phyloP scores from a whole-genome alignment of 2,888 invertebrate genomes.

The Phengaris arion region DNA sequence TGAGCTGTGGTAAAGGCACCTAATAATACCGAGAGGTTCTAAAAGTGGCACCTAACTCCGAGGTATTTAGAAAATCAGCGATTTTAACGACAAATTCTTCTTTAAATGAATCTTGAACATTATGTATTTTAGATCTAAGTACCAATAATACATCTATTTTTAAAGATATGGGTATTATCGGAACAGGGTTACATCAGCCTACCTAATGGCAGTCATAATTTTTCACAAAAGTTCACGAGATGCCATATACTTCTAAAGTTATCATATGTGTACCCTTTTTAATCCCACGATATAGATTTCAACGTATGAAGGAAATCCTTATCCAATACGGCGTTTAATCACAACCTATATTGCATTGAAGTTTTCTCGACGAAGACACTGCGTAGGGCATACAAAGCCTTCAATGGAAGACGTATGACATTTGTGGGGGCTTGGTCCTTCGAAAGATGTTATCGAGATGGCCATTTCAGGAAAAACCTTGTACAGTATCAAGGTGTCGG shows the following conservation, averaged over 20 bases:
- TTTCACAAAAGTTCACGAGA: constrained; percentile 33
- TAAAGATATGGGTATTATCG: no score
- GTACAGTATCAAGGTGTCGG: neutral
- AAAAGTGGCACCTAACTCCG: no score
- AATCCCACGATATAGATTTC: constrained; percentile 45
- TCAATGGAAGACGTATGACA: constrained; percentile 41
- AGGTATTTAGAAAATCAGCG: no score
- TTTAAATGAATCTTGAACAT: no score
- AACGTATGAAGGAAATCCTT: neutral
- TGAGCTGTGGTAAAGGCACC: no score
- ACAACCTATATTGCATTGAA: constrained; percentile 27
- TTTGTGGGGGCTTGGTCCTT: neutral
- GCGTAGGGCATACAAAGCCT: constrained; percentile 19
- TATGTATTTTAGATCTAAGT: no score
- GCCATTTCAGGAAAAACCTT: constrained; percentile 14
- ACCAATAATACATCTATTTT: no score
- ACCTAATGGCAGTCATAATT: no score
- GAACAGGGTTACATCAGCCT: no score
- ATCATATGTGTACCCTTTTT: constrained; percentile 73
- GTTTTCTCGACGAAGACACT: neutral
- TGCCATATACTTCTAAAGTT: constrained; percentile 51
- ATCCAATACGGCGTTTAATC: neutral
- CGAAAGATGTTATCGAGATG: constrained; percentile 55
- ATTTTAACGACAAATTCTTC: no score
- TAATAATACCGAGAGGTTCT: no score